Conservation (phyloP, 2,797 vertebrate genomes). For the Darevskia nairensis region DNA sequence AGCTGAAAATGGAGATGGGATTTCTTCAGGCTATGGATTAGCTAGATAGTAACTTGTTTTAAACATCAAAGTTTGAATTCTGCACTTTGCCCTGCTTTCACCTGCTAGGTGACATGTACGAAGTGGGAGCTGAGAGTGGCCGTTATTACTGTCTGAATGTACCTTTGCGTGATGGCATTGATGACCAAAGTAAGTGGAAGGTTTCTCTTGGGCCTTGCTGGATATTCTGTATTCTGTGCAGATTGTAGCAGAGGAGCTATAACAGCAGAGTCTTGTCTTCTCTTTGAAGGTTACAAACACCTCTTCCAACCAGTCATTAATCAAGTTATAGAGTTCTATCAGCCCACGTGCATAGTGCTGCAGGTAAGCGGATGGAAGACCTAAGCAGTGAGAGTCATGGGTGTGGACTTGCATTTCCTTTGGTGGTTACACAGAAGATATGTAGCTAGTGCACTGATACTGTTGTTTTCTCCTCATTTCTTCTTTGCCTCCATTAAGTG, state of each 20-base stretch:
- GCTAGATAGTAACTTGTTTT: not conserved
- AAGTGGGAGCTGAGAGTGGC: constrained; percentile 96
- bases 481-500: constrained; percentile 79
- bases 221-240: constrained; percentile 8
- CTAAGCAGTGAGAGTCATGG: not conserved
- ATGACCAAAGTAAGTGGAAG: constrained; percentile 92
- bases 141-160: constrained; percentile 98
- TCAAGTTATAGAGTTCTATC: constrained; percentile 98
- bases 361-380: constrained; percentile 83
- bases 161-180: constrained; percentile 94
- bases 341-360: constrained; percentile 97
- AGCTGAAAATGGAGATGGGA: not conserved
- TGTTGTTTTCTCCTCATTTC: constrained; percentile 14
- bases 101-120: constrained; percentile 95
- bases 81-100: not conserved
- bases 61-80: not conserved
- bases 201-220: not conserved
- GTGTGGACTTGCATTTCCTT: accelerated
- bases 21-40: not conserved
- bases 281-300: constrained; percentile 91
- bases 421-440: not conserved
- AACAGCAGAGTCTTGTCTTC: constrained; percentile 60
- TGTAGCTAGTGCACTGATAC: accelerated
- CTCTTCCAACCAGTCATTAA: constrained; percentile 98
- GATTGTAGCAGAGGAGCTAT: constrained; percentile 24